Evolutionary conservation across 2,888 invertebrate genomes (phyloP).

Genomic region (Rotaria socialis): DNA sequence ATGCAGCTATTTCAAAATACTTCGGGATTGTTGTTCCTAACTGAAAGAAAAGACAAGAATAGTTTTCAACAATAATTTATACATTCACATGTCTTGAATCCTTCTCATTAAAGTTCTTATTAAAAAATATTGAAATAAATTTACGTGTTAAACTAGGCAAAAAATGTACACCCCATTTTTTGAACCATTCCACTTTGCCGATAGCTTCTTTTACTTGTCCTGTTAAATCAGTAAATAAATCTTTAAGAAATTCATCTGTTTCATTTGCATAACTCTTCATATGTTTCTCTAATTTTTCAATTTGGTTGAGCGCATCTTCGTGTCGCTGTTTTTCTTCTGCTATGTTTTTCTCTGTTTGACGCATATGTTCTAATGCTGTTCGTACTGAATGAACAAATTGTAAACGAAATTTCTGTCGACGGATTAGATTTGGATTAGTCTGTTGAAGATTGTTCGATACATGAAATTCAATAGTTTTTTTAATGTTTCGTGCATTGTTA

Average conservation of each 20-base stretch:
- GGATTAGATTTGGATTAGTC: background rate
- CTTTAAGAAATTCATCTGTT: background rate
- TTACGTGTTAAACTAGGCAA: constrained; percentile 14
- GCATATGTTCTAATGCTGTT: background rate
- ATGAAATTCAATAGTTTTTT: background rate
- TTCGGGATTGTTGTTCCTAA: too few relatives aligned
- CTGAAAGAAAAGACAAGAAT: too few relatives aligned
- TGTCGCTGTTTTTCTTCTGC: background rate
- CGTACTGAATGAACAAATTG: background rate
- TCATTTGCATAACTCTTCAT: background rate
- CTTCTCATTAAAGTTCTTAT: too few relatives aligned
- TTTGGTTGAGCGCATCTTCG: background rate
- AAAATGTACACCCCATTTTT: background rate
- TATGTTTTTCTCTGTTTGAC: background rate
- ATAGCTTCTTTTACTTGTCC: constrained; percentile 18
- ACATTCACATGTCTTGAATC: too few relatives aligned
- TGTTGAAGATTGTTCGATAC: background rate
- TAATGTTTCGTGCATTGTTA: background rate
- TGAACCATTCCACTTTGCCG: background rate
- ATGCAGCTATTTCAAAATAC: too few relatives aligned
- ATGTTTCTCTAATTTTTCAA: background rate
- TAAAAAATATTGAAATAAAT: background rate
- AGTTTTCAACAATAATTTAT: too few relatives aligned
- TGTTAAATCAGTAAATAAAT: background rate
- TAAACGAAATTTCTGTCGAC: background rate